Evolutionary conservation across 2,113 vertebrate genomes (phyloP).

Genomic region (Pachycephala philippinensis): DNA sequence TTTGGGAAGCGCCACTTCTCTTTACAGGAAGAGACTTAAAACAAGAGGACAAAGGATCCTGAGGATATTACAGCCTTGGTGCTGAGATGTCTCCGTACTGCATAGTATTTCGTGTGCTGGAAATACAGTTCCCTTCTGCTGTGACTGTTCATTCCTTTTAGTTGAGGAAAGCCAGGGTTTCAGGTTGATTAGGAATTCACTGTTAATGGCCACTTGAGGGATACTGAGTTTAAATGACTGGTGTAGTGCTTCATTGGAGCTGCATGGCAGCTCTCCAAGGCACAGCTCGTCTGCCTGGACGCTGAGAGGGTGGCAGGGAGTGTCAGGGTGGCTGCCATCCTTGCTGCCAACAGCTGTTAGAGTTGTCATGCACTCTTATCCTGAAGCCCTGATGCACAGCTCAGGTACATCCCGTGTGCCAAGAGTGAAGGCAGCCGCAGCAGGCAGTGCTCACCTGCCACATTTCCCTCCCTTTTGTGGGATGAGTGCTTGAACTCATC

Average conservation of each 20-base stretch:
- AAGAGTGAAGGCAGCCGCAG: background rate
- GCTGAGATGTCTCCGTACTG: background rate
- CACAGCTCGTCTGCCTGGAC: background rate
- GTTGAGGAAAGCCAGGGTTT: background rate
- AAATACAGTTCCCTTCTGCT: background rate
- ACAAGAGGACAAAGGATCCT: background rate
- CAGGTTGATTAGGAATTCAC: background rate
- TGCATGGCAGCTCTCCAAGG: background rate
- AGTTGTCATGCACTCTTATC: background rate
- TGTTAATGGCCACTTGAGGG: background rate
- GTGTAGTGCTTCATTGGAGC: background rate
- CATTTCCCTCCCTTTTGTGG: background rate
- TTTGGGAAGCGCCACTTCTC: background rate
- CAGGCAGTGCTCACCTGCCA: fast-evolving
- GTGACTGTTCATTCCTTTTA: background rate
- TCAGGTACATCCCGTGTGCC: background rate
- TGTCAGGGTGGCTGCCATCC: background rate
- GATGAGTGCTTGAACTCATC: background rate
- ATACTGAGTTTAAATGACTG: background rate
- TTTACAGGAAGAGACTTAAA: background rate
- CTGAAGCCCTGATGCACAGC: background rate
- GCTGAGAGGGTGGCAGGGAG: background rate
- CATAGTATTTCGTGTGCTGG: background rate
- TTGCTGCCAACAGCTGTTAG: background rate
- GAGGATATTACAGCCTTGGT: background rate